Conservation (phyloP, 1,140 invertebrate genomes). For the Macrotrachela quadricornifera region DNA sequence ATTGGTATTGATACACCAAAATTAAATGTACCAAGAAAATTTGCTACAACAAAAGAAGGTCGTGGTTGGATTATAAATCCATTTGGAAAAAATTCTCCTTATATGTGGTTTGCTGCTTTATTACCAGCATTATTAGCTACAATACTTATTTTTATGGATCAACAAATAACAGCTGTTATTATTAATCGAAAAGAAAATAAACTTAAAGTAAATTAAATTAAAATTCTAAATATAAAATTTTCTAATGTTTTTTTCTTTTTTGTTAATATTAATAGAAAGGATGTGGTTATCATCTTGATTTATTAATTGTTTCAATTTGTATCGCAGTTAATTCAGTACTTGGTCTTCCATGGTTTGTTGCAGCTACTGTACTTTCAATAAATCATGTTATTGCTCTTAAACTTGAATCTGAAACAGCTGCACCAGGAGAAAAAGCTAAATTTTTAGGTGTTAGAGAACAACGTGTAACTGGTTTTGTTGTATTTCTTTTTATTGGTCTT, state of each 20-base stretch:
- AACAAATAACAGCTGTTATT: conserved; percentile 95
- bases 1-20: conserved; percentile 77
- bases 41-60: conserved; percentile 46
- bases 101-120: conserved; percentile 55
- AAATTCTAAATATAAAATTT: background rate
- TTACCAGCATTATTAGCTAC: conserved; percentile 77
- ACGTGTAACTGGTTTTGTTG: conserved; percentile 65
- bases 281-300: conserved; percentile 86
- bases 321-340: conserved; percentile 75
- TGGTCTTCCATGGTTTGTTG: conserved; percentile 81
- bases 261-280: too few species aligned
- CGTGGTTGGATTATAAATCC: conserved; percentile 76
- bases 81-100: conserved; percentile 47
- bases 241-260: background rate
- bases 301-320: conserved; percentile 66
- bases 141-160: conserved; percentile 98
- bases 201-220: conserved; percentile 43
- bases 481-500: conserved; percentile 54
- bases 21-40: conserved; percentile 49
- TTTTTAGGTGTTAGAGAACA: conserved; percentile 78
- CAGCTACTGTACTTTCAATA: conserved; percentile 88
- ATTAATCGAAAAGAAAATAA: conserved; percentile 96
- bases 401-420: conserved; percentile 79
- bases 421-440: conserved; percentile 78
- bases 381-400: conserved; percentile 95